Base-by-base conservation (phyloP, 1,140 invertebrate species). In the Drosophila hydei region DNA sequence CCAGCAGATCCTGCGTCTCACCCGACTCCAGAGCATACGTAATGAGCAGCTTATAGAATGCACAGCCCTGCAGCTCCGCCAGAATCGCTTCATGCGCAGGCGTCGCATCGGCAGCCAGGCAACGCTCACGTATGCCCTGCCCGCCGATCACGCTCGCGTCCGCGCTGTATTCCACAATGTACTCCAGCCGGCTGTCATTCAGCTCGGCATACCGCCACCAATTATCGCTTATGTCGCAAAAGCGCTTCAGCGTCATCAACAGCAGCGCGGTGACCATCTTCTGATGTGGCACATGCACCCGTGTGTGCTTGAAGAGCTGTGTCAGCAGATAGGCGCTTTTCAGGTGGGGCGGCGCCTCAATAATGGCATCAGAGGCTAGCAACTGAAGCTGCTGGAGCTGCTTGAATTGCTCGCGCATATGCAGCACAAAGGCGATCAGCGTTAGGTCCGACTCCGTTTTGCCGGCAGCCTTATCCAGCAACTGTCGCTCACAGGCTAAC, bases 191-290 rank as follows among this genome's bases (percentile, higher is more conserved):
- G 40, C 63, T 76, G 65, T 92, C 91, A 43, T 87, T 59, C 1
- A 92, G 69, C 1, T 67, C 38, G 5, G 77, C 89, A 6, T 75
- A 65, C 0, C 59, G 78, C 90, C 89, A 91, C 90, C 90, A 92
- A 9, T 64, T 73, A 21, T 91, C 89, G 8, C 89, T 75, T 14
- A 91, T 90, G 40, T 38, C 43, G 27, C 85, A 81, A 64, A 83
- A 92, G n/a, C 75, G 74, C 25, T 47, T 65, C 27, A 60, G 67
- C 5, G 65, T 78, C 38, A 51, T 73, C 18, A 60, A 43, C 16
- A 62, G 79, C 61, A 72, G 70, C 1, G 61, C 65, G 0, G 54
- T 84, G n/a, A 64, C 80, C 36, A 80, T 9, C 14, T 77, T 77
- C 33, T 77, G 89, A 55, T 72, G 63, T 18, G 52, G 47, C 51